A percentile compares a stretch with the other conserved stretches of the same genome.
phyloP scores from a whole-genome alignment of 2,888 invertebrate genomes.

The Cantharis rustica region DNA sequence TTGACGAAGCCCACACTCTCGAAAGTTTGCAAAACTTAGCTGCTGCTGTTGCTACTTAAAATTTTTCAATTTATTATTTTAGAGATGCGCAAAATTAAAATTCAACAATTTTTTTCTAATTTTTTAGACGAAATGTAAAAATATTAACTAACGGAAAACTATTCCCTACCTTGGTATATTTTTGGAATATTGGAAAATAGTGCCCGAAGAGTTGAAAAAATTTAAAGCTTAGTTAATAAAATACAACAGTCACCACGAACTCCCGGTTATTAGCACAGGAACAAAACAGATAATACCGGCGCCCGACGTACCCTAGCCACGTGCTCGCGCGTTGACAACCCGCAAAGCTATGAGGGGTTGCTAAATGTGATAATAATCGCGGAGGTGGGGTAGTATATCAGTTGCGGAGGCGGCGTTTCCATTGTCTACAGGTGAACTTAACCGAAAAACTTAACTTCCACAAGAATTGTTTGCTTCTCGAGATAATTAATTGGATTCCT shows the following conservation, averaged over 20 bases:
- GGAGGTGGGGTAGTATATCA: slow-evolving; percentile 35
- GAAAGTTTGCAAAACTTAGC: not conserved
- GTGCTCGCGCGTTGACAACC: slow-evolving; percentile 51
- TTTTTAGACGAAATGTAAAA: not conserved
- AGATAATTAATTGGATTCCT: not conserved
- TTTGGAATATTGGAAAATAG: not conserved
- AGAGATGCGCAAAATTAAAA: not conserved
- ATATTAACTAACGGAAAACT: not conserved
- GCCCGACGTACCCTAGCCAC: slow-evolving; percentile 41
- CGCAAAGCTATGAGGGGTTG: slow-evolving; percentile 50
- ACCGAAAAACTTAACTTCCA: slow-evolving; percentile 10
- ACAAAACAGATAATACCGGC: slow-evolving; percentile 23
- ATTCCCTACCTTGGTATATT: not conserved
- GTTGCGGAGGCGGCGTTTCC: slow-evolving; percentile 38
- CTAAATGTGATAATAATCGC: slow-evolving; percentile 55
- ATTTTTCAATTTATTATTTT: not conserved
- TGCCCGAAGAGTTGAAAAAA: not conserved
- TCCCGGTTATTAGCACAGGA: slow-evolving; percentile 22
- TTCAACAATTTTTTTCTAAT: too few species aligned
- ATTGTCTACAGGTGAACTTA: slow-evolving; percentile 50
- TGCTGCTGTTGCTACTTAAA: not conserved
- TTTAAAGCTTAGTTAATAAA: not conserved
- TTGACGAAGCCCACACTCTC: not conserved
- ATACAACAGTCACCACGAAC: not conserved
- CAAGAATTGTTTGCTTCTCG: not conserved